phyloP scores from a whole-genome alignment of 1,140 invertebrate genomes.

The Maconellicoccus hirsutus region DNA sequence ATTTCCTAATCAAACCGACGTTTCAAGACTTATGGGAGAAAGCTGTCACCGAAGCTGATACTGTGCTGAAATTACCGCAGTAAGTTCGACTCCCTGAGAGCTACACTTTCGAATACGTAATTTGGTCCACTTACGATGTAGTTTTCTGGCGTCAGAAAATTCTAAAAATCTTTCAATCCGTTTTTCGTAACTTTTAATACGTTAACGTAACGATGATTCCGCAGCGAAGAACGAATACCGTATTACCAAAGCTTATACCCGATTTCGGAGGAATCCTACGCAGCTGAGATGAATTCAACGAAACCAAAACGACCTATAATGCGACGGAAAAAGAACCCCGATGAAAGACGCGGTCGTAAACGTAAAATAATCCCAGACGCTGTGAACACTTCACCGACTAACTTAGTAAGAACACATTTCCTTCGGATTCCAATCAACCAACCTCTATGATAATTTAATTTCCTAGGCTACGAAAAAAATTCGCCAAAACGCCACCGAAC shows the following conservation, averaged over 20 bases:
- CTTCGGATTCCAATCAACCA: too few species aligned
- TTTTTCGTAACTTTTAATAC: too few species aligned
- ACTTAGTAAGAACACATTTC: too few species aligned
- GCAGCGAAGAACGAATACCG: neutral
- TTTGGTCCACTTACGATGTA: too few species aligned
- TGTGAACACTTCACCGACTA: neutral
- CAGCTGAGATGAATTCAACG: neutral
- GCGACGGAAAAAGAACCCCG: neutral
- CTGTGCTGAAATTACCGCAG: slow-evolving; percentile 8
- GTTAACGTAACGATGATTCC: too few species aligned
- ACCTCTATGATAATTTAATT: too few species aligned
- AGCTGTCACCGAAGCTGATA: slow-evolving; percentile 7
- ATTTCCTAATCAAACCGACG: neutral
- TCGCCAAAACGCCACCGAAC: neutral
- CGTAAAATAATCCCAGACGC: neutral
- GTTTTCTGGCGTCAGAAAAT: too few species aligned
- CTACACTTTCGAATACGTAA: too few species aligned
- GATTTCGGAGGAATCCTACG: neutral
- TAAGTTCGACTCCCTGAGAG: too few species aligned
- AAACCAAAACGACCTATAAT: neutral
- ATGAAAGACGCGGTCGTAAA: neutral
- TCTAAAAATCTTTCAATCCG: too few species aligned
- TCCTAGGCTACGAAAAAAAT: neutral
- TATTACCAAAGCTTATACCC: slow-evolving; percentile 12
- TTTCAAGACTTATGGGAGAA: slow-evolving; percentile 16